Conservation (phyloP, 35 echinoderm and acorn worm species). For the Ptychodera flava region DNA sequence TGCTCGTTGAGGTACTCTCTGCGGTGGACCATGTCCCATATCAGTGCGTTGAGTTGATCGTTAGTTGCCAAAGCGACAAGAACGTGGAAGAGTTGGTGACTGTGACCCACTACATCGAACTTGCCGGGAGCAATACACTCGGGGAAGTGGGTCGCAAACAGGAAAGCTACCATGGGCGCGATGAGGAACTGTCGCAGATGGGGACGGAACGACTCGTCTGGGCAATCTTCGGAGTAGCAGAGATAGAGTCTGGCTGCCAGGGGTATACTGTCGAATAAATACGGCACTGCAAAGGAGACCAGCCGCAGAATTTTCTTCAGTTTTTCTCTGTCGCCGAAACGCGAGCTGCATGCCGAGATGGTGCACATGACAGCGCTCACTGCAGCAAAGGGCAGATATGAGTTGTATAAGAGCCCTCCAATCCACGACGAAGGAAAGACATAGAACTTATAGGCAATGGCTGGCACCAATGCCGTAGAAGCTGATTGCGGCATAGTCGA, state of each 20-base stretch:
- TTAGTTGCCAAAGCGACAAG: conserved; percentile 42
- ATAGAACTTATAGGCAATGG: conserved; percentile 43
- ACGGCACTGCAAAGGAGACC: conserved; percentile 56
- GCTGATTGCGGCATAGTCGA: conserved; percentile 77
- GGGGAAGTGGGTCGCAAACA: conserved; percentile 81
- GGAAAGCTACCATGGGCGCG: conserved; percentile 23
- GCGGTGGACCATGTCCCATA: conserved; percentile 49
- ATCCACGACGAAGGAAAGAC: conserved; percentile 37
- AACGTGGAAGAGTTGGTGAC: conserved; percentile 81
- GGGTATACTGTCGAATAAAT: conserved; percentile 58
- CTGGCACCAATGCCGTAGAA: conserved; percentile 77
- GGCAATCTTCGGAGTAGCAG: conserved; percentile 46
- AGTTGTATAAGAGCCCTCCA: neutral
- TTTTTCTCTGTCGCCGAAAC: conserved; percentile 33
- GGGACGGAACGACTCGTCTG: conserved; percentile 20
- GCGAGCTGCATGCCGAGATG: conserved; percentile 38
- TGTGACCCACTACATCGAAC: conserved; percentile 86
- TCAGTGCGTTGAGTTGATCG: conserved; percentile 34
- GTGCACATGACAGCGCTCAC: conserved; percentile 52
- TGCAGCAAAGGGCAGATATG: conserved; percentile 39
- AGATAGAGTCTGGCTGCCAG: conserved; percentile 46
- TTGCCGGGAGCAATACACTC: conserved; percentile 56
- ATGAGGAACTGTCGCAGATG: conserved; percentile 54
- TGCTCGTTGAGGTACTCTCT: neutral
- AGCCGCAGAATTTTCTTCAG: conserved; percentile 46